Conservation (phyloP, 2,797 vertebrate genomes). For the Garrulus glandarius region DNA sequence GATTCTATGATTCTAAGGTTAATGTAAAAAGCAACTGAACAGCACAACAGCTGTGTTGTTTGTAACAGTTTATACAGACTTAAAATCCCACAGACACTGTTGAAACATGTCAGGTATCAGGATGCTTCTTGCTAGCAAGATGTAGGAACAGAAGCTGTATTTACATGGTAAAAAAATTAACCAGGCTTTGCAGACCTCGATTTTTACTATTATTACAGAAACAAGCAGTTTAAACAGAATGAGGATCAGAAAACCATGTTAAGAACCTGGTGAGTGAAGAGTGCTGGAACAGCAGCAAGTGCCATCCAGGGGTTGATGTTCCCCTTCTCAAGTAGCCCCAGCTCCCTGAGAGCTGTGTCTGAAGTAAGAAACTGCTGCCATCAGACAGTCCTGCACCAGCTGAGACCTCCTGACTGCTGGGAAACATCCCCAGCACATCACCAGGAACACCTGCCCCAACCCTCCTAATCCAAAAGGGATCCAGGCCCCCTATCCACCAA, state of each 20-base stretch:
- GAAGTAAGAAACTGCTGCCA: neutral
- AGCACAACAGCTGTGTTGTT: neutral
- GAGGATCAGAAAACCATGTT: neutral
- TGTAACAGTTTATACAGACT: neutral
- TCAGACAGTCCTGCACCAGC: neutral
- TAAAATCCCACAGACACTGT: neutral
- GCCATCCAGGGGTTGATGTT: neutral
- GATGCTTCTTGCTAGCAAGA: neutral
- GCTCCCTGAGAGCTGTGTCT: neutral
- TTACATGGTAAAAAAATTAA: neutral
- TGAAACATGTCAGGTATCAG: neutral
- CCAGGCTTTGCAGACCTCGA: neutral
- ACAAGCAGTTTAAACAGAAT: neutral
- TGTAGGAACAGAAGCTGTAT: neutral
- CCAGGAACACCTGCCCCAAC: neutral
- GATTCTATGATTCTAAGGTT: neutral
- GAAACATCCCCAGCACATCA: fast-evolving
- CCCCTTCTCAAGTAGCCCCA: neutral
- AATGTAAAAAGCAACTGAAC: neutral
- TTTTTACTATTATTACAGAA: neutral
- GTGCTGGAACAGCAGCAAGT: neutral
- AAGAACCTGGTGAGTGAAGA: neutral
- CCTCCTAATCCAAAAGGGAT: neutral
- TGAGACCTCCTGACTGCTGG: neutral
- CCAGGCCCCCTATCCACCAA: neutral